phyloP scores from a whole-genome alignment of 2,797 vertebrate species.

The Ceryle rudis region DNA sequence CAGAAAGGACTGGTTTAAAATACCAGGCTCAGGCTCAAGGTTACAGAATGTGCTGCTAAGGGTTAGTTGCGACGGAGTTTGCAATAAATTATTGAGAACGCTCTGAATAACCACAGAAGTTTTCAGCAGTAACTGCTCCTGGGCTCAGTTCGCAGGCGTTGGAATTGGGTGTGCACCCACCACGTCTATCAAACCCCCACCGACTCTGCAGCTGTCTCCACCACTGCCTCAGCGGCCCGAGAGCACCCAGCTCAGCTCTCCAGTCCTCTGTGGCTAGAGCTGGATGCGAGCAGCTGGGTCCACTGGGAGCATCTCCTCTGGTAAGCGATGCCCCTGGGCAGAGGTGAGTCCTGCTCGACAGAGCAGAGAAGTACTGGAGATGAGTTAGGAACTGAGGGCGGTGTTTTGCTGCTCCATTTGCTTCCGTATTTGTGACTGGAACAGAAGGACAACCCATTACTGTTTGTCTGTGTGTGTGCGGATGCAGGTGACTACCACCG shows the following conservation, averaged over 20 bases:
- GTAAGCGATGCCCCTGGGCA: background rate
- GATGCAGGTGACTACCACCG: background rate
- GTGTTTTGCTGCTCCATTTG: slow-evolving; percentile 48
- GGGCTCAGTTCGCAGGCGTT: background rate
- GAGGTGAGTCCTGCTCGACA: accelerated
- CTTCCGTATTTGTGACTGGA: slow-evolving; percentile 80
- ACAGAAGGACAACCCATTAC: background rate
- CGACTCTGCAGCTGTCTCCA: accelerated
- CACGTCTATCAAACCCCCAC: accelerated
- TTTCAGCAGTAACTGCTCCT: background rate
- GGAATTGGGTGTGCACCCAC: background rate
- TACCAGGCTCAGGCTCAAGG: background rate
- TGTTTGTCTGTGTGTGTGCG: accelerated
- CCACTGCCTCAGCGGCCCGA: accelerated
- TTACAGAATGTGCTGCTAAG: background rate
- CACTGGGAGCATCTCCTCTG: background rate
- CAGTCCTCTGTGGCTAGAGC: background rate
- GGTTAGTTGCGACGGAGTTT: background rate
- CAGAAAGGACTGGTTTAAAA: background rate
- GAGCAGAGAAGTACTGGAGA: background rate
- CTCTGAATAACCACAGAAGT: background rate
- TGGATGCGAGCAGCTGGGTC: accelerated
- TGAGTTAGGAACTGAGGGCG: slow-evolving; percentile 31
- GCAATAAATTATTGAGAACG: background rate
- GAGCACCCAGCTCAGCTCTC: background rate